These are phyloP conservation scores for Dynastes grantii DNA, from an alignment of 2,888 invertebrate genomes.

Conservation along the genomic window DNA sequence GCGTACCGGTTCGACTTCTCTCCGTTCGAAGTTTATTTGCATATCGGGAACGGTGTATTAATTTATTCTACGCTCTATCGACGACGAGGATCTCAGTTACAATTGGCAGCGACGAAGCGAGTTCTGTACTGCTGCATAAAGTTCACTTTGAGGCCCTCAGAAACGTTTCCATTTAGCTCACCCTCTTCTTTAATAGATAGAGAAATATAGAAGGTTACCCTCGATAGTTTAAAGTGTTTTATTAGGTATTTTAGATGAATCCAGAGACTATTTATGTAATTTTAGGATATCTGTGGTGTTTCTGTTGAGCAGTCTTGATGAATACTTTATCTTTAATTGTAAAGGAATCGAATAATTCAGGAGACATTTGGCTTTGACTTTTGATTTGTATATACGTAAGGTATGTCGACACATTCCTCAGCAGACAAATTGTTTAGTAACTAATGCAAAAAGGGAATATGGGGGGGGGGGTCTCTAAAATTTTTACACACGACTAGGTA, in stretches of 20 bases:
- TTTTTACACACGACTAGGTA: too few relatives aligned
- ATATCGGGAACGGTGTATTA: constrained; percentile 39
- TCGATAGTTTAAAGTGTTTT: not conserved
- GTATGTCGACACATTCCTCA: too few relatives aligned
- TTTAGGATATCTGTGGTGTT: too few relatives aligned
- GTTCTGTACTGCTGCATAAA: not conserved
- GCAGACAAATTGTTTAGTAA: too few relatives aligned
- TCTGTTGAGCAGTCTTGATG: too few relatives aligned
- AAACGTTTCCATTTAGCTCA: not conserved
- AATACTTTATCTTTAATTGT: too few relatives aligned
- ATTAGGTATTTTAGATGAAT: not conserved
- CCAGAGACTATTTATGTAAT: too few relatives aligned
- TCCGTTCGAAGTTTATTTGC: constrained; percentile 30
- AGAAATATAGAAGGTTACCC: not conserved
- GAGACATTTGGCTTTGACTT: too few relatives aligned
- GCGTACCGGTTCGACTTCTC: not conserved
- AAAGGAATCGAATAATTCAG: too few relatives aligned
- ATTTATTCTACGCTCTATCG: constrained; percentile 36
- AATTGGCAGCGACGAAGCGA: constrained; percentile 4
- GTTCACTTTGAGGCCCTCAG: not conserved
- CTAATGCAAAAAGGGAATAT: too few relatives aligned
- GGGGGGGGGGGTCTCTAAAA: too few relatives aligned
- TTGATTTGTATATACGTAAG: too few relatives aligned
- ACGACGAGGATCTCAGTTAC: constrained; percentile 23
- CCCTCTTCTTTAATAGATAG: constrained; percentile 12